Conservation (phyloP, 2,888 invertebrate genomes). For the Amphipoea lucens region DNA sequence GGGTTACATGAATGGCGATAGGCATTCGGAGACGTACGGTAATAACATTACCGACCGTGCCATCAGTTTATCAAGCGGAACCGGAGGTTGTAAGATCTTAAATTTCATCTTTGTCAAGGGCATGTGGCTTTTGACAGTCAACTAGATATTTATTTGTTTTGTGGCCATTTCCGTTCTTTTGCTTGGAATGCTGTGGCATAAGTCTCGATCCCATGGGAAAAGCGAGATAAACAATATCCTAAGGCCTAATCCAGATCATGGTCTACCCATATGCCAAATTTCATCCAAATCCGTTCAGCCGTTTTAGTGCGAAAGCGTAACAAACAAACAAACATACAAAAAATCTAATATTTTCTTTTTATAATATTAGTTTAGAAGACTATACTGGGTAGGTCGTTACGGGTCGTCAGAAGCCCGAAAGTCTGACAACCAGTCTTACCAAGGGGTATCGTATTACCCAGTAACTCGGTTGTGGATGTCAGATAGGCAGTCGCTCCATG, state of each 20-base stretch:
- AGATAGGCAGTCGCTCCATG: neutral
- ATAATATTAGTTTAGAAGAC: neutral
- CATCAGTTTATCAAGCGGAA: neutral
- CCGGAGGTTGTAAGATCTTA: neutral
- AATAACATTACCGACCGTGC: too few relatives aligned
- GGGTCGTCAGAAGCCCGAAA: neutral
- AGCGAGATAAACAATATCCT: too few relatives aligned
- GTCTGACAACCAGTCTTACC: neutral
- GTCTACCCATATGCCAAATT: too few relatives aligned
- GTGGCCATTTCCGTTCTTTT: neutral
- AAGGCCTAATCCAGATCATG: too few relatives aligned
- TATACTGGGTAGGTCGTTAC: neutral
- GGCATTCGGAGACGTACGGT: neutral
- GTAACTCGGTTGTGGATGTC: neutral
- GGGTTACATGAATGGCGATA: neutral
- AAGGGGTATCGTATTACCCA: neutral
- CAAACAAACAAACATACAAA: too few relatives aligned
- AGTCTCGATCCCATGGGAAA: too few relatives aligned
- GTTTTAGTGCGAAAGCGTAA: too few relatives aligned
- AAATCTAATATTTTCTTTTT: too few relatives aligned
- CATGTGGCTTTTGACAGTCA: neutral
- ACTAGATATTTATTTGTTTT: neutral
- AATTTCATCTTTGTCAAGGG: neutral
- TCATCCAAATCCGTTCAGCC: too few relatives aligned
- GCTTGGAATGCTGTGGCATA: neutral